phyloP scores from a whole-genome alignment of 2,113 vertebrate genomes.

The Nibea albiflora region DNA sequence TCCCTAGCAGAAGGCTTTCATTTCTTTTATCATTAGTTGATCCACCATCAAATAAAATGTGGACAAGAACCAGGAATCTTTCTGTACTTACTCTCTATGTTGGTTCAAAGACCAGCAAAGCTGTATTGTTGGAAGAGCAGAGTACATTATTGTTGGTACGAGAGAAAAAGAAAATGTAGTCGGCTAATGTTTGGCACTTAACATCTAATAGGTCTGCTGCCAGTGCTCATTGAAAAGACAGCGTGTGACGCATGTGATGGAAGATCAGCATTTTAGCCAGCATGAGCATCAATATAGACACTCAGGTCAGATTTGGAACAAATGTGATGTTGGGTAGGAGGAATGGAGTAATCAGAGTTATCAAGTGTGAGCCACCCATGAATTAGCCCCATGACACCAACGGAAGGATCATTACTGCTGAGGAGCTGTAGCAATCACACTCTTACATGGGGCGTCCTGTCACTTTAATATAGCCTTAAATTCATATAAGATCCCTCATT shows the following conservation, averaged over 20 bases:
- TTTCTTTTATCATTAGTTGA: not conserved
- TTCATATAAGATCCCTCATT: not conserved
- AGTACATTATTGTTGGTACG: not conserved
- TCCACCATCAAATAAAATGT: not conserved
- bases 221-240: constrained; percentile 18
- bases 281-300: constrained; percentile 14
- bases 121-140: not conserved
- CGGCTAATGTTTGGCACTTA: constrained; percentile 29
- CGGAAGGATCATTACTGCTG: constrained; percentile 34
- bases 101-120: constrained; percentile 8
- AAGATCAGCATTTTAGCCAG: constrained; percentile 17
- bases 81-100: not conserved
- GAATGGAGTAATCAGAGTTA: constrained; percentile 18
- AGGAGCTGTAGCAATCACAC: constrained; percentile 30
- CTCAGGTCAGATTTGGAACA: constrained; percentile 30
- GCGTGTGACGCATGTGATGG: constrained; percentile 21
- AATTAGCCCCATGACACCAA: constrained; percentile 48
- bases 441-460: constrained; percentile 4
- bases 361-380: constrained; percentile 33
- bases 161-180: not conserved
- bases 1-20: not conserved
- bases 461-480: constrained; percentile 12
- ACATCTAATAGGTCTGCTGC: constrained; percentile 20
- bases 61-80: not conserved
- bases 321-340: not conserved